Base-by-base conservation (phyloP, 1,140 invertebrate genomes). In the Colletes gigas region DNA sequence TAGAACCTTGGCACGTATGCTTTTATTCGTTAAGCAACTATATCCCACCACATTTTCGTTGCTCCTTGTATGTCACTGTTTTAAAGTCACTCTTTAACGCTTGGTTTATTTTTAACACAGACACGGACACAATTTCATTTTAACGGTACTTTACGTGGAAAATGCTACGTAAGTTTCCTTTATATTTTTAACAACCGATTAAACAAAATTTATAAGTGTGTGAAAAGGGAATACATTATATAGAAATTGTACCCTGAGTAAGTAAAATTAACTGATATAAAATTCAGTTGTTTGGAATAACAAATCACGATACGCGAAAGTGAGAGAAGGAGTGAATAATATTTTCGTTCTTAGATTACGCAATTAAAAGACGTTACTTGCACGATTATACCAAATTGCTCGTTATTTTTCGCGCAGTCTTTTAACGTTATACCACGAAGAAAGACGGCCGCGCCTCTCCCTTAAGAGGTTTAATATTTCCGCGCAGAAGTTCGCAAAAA, bases 381-480 rank as follows among this genome's bases (percentile, higher is more conserved):
- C n/a, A 21, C 19, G 50, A 55, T 67, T 67, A n/a, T 55, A 55
- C 39, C 4, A 39, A 75, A 55, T 17, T 17, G 15, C 59, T 8
- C n/a, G 39, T 8, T 12, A 15, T 65, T 19, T 47, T 21, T 66
- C 21, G 15, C 10, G 15, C 4, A 2, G 6, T 41, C 17, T 5
- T 60, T n/a, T 15, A 57, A 67, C 4, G 19, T 30, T 10, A 15
- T 39, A n/a, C 39, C 6, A 0, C n/a, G n/a, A 19, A 52, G 41
- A 41, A 66, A 57, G 14, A 21, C 39, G 44, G 63, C 1, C n/a
- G 14, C n/a, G 19, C 52, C 12, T 10, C 30, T n/a, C 60, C 14
- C 21, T 79, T 74, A 65, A 79, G 19, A 50, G 50, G 41, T 65
- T 65, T 66, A 50, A 66, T 73, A 74, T 57, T 79, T 79, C 62